These are phyloP conservation scores for Pogonognathellus flavescens DNA, from an alignment of 1,140 invertebrate species.

Conservation along the genomic window DNA sequence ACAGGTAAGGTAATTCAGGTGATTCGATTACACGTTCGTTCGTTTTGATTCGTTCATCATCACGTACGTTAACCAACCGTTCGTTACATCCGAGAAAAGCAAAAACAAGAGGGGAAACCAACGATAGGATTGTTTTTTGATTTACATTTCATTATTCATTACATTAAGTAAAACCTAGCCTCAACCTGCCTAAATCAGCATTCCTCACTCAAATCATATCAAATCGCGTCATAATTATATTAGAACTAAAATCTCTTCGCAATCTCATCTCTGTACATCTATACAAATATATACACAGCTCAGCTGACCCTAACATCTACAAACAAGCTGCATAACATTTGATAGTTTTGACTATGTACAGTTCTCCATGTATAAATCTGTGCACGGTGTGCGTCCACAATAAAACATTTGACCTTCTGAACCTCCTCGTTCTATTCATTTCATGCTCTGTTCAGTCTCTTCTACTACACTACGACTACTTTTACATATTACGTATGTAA, in stretches of 20 bases:
- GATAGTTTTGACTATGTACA: background rate
- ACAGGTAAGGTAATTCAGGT: constrained; percentile 19
- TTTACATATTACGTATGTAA: constrained; percentile 13
- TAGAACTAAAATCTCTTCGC: background rate
- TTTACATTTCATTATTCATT: constrained; percentile 31
- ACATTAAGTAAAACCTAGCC: background rate
- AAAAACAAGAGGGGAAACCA: constrained; percentile 64
- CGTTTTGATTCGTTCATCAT: constrained; percentile 54
- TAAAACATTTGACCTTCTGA: constrained; percentile 27
- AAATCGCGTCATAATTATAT: background rate
- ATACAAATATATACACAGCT: background rate
- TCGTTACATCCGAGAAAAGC: constrained; percentile 57
- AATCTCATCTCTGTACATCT: background rate
- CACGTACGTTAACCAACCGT: constrained; percentile 44
- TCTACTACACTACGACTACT: background rate
- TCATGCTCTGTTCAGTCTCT: background rate
- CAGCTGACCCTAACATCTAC: too few relatives aligned
- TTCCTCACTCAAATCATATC: background rate
- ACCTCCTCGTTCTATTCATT: constrained; percentile 30
- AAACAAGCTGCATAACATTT: background rate
- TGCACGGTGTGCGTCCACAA: background rate
- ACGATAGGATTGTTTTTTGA: constrained; percentile 62
- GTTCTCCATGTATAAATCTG: background rate
- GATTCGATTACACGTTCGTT: constrained; percentile 42
- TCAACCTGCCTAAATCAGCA: background rate